Percentiles rank a stretch among this genome's conserved stretches.
Conservation (phyloP, 2,888 invertebrate species). For the Erannis defoliaria region DNA sequence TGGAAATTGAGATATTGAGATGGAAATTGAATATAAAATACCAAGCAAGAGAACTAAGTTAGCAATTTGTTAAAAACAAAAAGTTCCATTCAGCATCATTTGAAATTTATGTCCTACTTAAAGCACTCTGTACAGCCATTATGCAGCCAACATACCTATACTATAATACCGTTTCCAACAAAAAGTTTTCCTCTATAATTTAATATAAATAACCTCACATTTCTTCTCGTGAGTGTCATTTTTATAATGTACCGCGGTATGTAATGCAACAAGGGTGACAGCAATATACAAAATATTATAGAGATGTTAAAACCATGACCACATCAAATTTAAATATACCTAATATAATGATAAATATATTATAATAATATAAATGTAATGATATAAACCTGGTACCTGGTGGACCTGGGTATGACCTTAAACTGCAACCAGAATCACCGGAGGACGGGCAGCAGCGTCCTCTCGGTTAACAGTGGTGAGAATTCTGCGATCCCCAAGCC, state of each 20-base stretch:
- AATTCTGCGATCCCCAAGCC: too few species aligned
- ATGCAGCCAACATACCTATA: conserved; percentile 15
- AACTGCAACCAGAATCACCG: too few species aligned
- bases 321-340: neutral
- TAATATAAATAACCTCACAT: conserved; percentile 76
- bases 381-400: too few species aligned
- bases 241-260: conserved; percentile 63
- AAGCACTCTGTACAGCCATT: conserved; percentile 23
- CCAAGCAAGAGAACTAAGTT: neutral
- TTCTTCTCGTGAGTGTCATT: conserved; percentile 65
- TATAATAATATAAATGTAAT: neutral
- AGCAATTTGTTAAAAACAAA: conserved; percentile 1
- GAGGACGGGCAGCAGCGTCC: too few species aligned
- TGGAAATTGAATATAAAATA: too few species aligned
- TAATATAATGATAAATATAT: neutral
- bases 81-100: neutral
- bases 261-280: conserved; percentile 61
- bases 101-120: conserved; percentile 3
- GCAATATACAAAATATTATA: conserved; percentile 49
- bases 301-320: conserved; percentile 51
- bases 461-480: too few species aligned
- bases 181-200: conserved; percentile 64
- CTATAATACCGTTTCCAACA: conserved; percentile 20
- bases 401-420: too few species aligned
- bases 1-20: too few species aligned